These are phyloP conservation scores for Synergus japonicus DNA, from an alignment of 2,888 invertebrate species.

Conservation along the genomic window DNA sequence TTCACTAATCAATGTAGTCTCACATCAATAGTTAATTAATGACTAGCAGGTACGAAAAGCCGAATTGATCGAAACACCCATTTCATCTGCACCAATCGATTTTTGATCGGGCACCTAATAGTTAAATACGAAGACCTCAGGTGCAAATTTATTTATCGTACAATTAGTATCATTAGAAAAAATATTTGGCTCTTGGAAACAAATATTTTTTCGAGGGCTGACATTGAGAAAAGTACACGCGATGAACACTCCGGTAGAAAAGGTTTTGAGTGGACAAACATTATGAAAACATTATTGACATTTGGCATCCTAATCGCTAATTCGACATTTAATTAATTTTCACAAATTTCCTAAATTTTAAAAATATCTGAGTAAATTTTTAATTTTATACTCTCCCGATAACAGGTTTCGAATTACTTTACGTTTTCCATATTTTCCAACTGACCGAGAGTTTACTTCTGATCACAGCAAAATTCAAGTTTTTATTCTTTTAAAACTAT, in stretches of 20 bases:
- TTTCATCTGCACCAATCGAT: slow-evolving; percentile 13
- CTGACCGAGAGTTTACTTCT: too few species aligned
- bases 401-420: too few species aligned
- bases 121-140: slow-evolving; percentile 28
- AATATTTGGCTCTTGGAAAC: not conserved
- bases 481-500: too few species aligned
- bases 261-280: slow-evolving; percentile 45
- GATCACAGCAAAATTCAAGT: too few species aligned
- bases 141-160: slow-evolving; percentile 1
- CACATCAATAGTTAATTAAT: slow-evolving; percentile 19
- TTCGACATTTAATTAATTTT: slow-evolving; percentile 26
- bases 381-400: not conserved
- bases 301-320: not conserved
- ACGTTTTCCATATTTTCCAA: too few species aligned
- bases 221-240: slow-evolving; percentile 43
- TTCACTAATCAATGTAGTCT: slow-evolving; percentile 24
- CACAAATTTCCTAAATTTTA: slow-evolving; percentile 5
- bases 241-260: slow-evolving; percentile 58
- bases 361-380: slow-evolving; percentile 26
- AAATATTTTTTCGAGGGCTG: not conserved
- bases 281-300: slow-evolving; percentile 34
- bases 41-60: slow-evolving; percentile 38
- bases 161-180: slow-evolving; percentile 5
- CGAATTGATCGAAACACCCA: slow-evolving; percentile 36
- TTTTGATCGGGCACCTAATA: slow-evolving; percentile 22